Evolutionary conservation across 2,888 invertebrate species (phyloP).

Genomic region (Dolichopus griseipennis): DNA sequence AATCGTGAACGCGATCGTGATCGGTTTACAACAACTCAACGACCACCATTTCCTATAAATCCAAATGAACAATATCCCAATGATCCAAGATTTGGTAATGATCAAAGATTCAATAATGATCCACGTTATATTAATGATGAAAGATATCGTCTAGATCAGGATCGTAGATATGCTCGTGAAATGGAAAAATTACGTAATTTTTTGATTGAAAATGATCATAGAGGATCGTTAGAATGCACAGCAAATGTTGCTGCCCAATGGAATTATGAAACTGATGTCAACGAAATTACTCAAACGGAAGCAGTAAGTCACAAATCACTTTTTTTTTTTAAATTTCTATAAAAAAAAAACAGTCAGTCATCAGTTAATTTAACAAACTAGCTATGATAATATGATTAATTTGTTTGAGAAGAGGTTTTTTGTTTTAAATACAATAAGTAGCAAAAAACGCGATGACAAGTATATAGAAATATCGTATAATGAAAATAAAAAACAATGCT

Average conservation of each 20-base stretch:
- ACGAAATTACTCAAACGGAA: constrained; percentile 69
- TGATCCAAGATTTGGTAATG: constrained; percentile 31
- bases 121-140: constrained; percentile 34
- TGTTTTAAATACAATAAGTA: no score
- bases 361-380: no score
- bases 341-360: background rate
- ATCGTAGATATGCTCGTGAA: constrained; percentile 38
- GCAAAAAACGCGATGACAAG: no score
- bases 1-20: background rate
- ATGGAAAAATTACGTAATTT: constrained; percentile 44
- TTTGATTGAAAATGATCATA: constrained; percentile 61
- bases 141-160: constrained; percentile 46
- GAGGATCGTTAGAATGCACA: constrained; percentile 71
- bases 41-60: constrained; percentile 18
- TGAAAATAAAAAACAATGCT: no score
- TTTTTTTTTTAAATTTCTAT: background rate
- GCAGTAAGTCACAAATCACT: constrained; percentile 56
- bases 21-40: background rate
- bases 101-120: constrained; percentile 32
- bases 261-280: constrained; percentile 82
- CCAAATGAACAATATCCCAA: constrained; percentile 24
- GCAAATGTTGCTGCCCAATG: constrained; percentile 82
- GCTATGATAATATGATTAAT: no score
- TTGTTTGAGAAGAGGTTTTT: no score
- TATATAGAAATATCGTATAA: no score